Percentiles rank a stretch among this genome's conserved stretches.
phyloP scores from a whole-genome alignment of 2,113 vertebrate genomes.

The Tragelaphus strepsiceros region DNA sequence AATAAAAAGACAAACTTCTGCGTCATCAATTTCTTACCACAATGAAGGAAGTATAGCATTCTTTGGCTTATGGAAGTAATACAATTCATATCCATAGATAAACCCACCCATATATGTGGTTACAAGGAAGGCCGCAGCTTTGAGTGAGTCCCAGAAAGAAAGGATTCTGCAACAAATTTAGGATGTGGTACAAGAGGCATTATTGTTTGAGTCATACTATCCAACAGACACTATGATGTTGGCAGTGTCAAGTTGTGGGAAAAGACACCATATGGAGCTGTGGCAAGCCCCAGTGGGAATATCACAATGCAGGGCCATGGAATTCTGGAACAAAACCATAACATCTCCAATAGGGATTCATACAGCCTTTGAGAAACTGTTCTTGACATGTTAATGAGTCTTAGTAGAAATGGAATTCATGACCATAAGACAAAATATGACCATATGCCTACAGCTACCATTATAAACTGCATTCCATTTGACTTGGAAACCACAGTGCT shows the following conservation, averaged over 20 bases:
- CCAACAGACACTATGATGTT: background rate
- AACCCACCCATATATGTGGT: background rate
- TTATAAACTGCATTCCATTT: background rate
- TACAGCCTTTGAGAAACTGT: background rate
- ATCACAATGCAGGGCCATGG: background rate
- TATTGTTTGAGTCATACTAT: background rate
- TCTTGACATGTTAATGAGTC: background rate
- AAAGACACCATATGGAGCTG: background rate
- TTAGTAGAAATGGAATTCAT: background rate
- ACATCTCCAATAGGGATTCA: background rate
- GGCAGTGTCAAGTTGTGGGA: background rate
- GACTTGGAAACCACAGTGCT: background rate
- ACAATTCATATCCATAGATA: background rate
- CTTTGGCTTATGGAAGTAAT: background rate
- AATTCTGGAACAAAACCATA: background rate
- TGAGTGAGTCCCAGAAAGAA: background rate
- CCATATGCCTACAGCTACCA: background rate
- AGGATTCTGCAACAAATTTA: background rate
- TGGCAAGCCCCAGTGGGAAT: background rate
- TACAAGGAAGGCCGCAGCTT: background rate
- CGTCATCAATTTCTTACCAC: background rate
- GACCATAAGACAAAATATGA: background rate
- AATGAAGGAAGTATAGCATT: background rate
- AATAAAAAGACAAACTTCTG: background rate
- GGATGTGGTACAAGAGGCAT: background rate